Base-by-base conservation (phyloP, 2,888 invertebrate species). In the Ashinkailepas kermadecensis region DNA sequence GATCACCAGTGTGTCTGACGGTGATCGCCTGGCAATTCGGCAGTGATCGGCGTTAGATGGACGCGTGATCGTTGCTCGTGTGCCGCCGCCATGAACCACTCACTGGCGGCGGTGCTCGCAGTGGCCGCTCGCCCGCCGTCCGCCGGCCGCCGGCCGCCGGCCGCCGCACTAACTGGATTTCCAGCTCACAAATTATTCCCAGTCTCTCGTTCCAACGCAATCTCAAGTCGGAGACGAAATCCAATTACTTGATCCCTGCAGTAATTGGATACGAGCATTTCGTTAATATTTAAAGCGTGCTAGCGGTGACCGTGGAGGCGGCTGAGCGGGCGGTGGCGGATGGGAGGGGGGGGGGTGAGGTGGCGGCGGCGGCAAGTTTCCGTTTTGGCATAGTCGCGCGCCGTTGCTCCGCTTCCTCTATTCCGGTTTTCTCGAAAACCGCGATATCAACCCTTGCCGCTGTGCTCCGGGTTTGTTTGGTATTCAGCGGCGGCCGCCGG, bases 281-380 rank as follows among this genome's bases (percentile, higher is more conserved):
- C 74, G 74, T 74, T 74, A 74, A 74, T 74, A 74, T 56, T 74
- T 74, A 56, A 74, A 56, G 74, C 65, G 65, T 78, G 78, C 25
- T 67, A 80, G 81, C 81, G 80, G 74, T 39, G 23, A 81, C 62
- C 81, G 83, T 39, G 70, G 56, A 18, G n/a, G 81, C 62, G 59
- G 62, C 23, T 59, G 64, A 25, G 74, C 15, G 39, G 25, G 74
- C 15, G 25, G 78, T 23, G 57, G 64, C 18, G 80, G 15, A 57
- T 67, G 54, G n/a, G 81, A 11, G 62, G 1, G 21, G 54, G 21
- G 54, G 56, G 81, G 2, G n/a, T 12, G 39, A 25, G 64, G 54
- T 21, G 18, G 62, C 57, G 23, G 58, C 54, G 58, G 39, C 39
- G 39, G 39, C 39, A 39, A 39, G 39, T 39, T 39, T 39, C 1